Percentiles rank a stretch among this genome's conserved stretches.
phyloP scores from a whole-genome alignment of 2,113 vertebrate species.

The Sisor rabdophorus region DNA sequence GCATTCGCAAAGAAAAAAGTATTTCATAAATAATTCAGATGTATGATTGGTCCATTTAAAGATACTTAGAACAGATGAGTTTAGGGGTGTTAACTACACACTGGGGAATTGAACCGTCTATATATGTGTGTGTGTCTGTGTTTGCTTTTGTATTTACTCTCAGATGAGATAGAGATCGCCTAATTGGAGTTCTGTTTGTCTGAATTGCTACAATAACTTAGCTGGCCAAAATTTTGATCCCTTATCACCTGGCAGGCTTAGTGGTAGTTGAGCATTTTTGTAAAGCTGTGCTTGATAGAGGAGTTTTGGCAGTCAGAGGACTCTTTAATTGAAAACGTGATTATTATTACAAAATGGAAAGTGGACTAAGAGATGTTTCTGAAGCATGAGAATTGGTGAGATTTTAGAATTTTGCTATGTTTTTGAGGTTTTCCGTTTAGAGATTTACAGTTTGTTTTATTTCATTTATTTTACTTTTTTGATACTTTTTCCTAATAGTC shows the following conservation, averaged over 20 bases:
- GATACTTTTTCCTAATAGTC: no score
- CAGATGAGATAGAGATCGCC: neutral
- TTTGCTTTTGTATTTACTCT: neutral
- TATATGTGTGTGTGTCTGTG: conserved; percentile 18
- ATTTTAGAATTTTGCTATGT: neutral
- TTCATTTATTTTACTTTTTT: no score
- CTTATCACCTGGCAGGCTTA: conserved; percentile 24
- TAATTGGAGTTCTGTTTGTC: conserved; percentile 9
- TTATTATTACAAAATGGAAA: conserved; percentile 5
- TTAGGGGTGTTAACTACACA: conserved; percentile 31
- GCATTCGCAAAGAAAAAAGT: conserved; percentile 7
- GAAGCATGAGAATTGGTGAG: neutral
- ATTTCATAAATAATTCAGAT: conserved; percentile 36
- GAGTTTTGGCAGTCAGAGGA: conserved; percentile 13
- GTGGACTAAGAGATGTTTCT: conserved; percentile 1
- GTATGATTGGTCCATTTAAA: conserved; percentile 28
- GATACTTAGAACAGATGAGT: conserved; percentile 18
- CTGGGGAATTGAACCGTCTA: conserved; percentile 21
- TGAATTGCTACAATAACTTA: conserved; percentile 17
- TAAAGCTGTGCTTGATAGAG: conserved; percentile 4
- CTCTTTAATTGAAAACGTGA: conserved; percentile 27
- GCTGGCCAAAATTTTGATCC: conserved; percentile 13
- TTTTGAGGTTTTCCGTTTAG: neutral
- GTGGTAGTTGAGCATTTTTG: conserved; percentile 3
- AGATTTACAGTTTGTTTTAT: neutral